A percentile compares a stretch with the other conserved stretches of the same genome.
Conservation (phyloP, 2,113 vertebrate species). For the Odontophorus gujanensis region DNA sequence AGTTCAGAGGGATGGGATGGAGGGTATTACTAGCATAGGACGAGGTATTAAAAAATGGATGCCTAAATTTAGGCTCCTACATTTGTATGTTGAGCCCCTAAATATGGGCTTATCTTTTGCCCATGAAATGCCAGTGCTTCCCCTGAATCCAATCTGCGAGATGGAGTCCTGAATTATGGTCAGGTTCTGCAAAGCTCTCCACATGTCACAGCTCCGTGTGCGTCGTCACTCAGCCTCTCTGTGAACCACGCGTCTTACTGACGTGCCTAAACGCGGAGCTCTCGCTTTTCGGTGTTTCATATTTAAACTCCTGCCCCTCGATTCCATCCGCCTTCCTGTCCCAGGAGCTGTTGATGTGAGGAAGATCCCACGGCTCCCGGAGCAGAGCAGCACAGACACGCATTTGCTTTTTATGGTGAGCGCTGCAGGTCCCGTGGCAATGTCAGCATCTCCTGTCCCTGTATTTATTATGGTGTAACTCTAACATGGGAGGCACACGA, state of each 20-base stretch:
- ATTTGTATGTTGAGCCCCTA: constrained; percentile 36
- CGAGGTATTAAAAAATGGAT: constrained; percentile 33
- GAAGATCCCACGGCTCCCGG: neutral
- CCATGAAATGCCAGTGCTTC: constrained; percentile 47
- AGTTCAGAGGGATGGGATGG: neutral
- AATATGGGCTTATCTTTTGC: constrained; percentile 30
- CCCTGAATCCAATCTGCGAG: constrained; percentile 13
- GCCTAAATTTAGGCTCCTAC: constrained; percentile 35
- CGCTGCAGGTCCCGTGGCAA: neutral
- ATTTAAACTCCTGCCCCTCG: constrained; percentile 48
- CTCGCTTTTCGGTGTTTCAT: neutral
- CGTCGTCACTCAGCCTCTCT: neutral
- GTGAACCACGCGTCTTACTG: constrained; percentile 7
- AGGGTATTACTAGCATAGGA: constrained; percentile 8
- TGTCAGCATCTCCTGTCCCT: neutral
- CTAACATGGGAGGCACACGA: constrained; percentile 29
- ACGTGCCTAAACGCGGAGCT: constrained; percentile 9
- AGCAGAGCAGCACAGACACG: neutral
- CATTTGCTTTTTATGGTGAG: neutral
- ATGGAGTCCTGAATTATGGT: constrained; percentile 32
- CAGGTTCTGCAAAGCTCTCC: constrained; percentile 41
- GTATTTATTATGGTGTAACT: neutral
- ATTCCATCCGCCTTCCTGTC: neutral
- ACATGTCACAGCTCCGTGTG: neutral
- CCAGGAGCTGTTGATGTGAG: neutral